These are phyloP conservation scores for Hirudo medicinalis DNA, from an alignment of 1,140 invertebrate species.

Conservation along the genomic window DNA sequence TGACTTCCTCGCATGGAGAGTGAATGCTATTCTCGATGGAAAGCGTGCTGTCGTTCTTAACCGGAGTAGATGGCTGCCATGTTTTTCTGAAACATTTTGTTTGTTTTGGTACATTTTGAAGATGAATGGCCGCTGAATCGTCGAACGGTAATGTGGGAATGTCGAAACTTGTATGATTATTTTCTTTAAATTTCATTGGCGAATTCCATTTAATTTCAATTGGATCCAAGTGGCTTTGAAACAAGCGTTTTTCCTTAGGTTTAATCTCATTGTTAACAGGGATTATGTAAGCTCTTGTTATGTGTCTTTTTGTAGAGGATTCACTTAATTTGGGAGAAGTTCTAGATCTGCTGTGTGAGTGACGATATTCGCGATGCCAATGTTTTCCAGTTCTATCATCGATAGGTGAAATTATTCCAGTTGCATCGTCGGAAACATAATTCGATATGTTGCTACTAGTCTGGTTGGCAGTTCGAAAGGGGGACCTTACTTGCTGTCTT, in stretches of 20 bases:
- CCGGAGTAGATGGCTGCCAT: background rate
- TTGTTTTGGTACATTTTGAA: background rate
- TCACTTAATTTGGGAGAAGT: background rate
- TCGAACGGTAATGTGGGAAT: background rate
- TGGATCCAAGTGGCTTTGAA: too few relatives aligned
- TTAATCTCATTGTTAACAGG: background rate
- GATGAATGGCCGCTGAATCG: background rate
- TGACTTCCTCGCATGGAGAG: background rate
- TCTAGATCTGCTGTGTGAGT: too few relatives aligned
- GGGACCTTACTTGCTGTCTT: too few relatives aligned
- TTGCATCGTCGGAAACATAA: too few relatives aligned
- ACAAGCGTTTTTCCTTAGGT: background rate
- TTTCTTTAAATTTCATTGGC: too few relatives aligned
- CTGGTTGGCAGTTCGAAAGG: too few relatives aligned
- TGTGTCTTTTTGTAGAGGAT: background rate
- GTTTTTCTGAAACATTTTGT: background rate
- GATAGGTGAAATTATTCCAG: too few relatives aligned
- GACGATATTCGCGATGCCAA: too few relatives aligned
- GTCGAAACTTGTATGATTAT: background rate
- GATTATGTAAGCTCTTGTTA: slow-evolving; percentile 9
- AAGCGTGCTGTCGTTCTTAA: background rate
- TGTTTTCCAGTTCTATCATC: too few relatives aligned
- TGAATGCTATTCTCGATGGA: background rate
- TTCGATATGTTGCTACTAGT: too few relatives aligned
- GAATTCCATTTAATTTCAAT: too few relatives aligned